Evolutionary conservation across 2,797 vertebrate species (phyloP), one percentile per base, ranked within the genome.

Genomic region (Muraenolepis orangiensis): DNA sequence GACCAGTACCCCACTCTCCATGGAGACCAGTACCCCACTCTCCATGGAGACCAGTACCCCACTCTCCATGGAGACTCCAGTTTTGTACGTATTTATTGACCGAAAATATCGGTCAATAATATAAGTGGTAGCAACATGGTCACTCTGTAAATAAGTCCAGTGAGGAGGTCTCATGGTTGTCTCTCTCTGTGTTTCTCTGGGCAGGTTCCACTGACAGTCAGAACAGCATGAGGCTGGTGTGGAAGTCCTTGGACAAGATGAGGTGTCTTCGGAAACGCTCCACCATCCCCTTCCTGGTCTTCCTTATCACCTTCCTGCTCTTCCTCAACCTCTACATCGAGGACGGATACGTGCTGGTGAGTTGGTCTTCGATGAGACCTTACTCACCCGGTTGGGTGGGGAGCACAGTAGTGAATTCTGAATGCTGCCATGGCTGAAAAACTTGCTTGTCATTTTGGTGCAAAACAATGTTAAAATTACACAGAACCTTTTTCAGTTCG

Each of bases 261-360:
- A 95, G 98, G 94, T 99, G 96, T 93, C 93, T 98, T 91, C 91
- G 98, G 88, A 99, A 99, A 87, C 95, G 97, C 84, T 96, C 96
- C 80, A 93, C 95, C 23, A 96, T 97, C 26, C 98, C 97, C 2
- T 95, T 98, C 88, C 92, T 99, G 51, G 97, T 96, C 82, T 90
- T 96, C 84, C 94, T 99, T 89, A 95, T 98, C 74, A 93, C 97
- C 87, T 96, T 96, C 80, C 94, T 99, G 82, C 94, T 99, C 74
- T 97, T 98, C 89, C 93, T 99, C 85, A 99, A 99, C 83, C 94
- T 99, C 78, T 98, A 97, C 89, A 97, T 98, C 74, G 98, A 99
- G 90, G 98, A 99, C 23, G 96, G 94, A 79, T 98, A 97, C 40
- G 96, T 98, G 81, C 90, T 98, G 95, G 98, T 99, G 87, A 93